Evolutionary conservation across 2,888 invertebrate genomes (phyloP), one percentile per base, ranked within the genome.

Genomic region (Lycia hirtaria): DNA sequence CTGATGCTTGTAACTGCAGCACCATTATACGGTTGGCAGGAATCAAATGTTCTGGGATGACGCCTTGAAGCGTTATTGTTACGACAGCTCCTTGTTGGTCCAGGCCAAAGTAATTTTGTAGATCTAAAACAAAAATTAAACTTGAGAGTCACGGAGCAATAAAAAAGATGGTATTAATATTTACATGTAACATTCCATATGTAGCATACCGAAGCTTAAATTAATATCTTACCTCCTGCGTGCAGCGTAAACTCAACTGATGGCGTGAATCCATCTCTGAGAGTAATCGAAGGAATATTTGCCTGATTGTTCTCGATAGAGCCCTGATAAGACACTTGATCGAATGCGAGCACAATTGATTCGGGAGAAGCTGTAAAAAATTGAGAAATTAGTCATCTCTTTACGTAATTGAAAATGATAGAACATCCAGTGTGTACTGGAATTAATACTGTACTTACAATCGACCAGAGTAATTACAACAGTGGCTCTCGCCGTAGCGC

Each of bases 201-300:
- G 5, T 20, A 12, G 12, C n/a, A 9, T 12, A 15, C 2, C n/a
- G 26, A 9, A 26, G 12, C 9, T 20, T 14, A 12, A n/a, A 4
- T n/a, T 1, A n/a, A 6, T 14, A 9, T 19, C 48, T 49, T 64
- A 76, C 79, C 76, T 67, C 78, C n/a, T n/a, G n/a, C 78, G 4
- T 60, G 56, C 48, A 78, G 48, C 0, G 49, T 30, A 35, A 76
- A 74, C 12, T 44, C 14, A 1, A 80, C 76, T 24, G 62, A 54
- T 6, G 59, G 12, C 4, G 60, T 60, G 55, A 67, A 72, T 49
- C 75, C 78, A 50, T 72, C 69, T 10, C 40, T 65, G 12, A 78
- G 65, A 19, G 60, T 60, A 20, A 78, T 72, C 2, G 65, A 41
- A 19, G 61, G 60, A 32, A 75, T 48, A 10, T 40, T 54, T 9